A percentile compares a stretch with the other conserved stretches of the same genome.
Conservation (phyloP, 23 tunicate species). For the Aplidium turbinatum region DNA sequence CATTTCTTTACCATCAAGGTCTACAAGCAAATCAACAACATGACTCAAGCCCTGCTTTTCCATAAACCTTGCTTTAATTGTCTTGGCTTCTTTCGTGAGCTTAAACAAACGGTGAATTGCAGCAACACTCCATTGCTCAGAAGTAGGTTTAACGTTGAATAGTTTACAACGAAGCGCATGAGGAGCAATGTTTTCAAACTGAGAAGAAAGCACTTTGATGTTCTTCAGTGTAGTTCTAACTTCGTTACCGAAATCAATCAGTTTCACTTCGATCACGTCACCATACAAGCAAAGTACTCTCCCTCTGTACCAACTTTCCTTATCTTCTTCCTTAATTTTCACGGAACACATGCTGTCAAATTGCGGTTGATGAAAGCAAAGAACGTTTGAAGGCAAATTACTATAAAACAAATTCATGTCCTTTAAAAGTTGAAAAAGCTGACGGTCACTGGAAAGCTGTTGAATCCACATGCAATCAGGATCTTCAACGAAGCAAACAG, state of each 20-base stretch:
- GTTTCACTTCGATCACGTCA: constrained; percentile 59
- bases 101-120: constrained; percentile 25
- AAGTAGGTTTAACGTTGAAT: constrained; percentile 36
- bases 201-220: constrained; percentile 23
- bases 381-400: constrained; percentile 21
- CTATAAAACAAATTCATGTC: constrained; percentile 38
- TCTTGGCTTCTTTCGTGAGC: constrained; percentile 21
- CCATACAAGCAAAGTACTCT: constrained; percentile 31
- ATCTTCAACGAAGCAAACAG: constrained; percentile 60
- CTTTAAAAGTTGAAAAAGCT: constrained; percentile 33
- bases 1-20: not conserved
- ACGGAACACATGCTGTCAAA: constrained; percentile 11
- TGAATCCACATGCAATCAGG: constrained; percentile 80
- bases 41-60: constrained; percentile 25
- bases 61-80: constrained; percentile 39
- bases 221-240: constrained; percentile 24
- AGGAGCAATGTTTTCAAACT: constrained; percentile 23
- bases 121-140: constrained; percentile 39
- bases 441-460: constrained; percentile 20
- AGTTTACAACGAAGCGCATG: constrained; percentile 60
- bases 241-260: constrained; percentile 70
- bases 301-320: constrained; percentile 60
- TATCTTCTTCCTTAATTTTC: not conserved
- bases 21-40: constrained; percentile 27
- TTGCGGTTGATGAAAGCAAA: constrained; percentile 14